Evolutionary conservation across 2,113 vertebrate genomes (phyloP).

Genomic region (Dendropsophus ebraccatus): DNA sequence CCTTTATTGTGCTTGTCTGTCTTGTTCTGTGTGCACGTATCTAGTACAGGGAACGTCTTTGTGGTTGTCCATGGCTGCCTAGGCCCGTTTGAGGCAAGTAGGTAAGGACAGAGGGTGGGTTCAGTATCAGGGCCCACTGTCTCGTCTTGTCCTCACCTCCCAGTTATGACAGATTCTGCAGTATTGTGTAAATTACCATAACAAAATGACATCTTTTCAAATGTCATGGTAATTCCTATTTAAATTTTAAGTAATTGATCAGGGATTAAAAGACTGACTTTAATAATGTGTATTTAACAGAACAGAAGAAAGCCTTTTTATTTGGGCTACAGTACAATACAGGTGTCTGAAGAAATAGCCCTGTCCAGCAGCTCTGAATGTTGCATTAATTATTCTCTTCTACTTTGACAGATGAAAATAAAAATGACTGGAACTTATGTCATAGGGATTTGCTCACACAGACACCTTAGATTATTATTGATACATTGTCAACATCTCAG

Average conservation of each 20-base stretch:
- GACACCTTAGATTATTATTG: slow-evolving; percentile 22
- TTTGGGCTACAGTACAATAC: background rate
- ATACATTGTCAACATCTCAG: slow-evolving; percentile 42
- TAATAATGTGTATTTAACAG: background rate
- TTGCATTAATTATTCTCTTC: slow-evolving; percentile 36
- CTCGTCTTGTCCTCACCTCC: no score
- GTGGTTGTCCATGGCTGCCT: no score
- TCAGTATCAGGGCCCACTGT: no score
- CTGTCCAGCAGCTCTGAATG: background rate
- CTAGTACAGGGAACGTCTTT: no score
- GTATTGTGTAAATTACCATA: no score
- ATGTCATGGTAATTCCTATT: background rate
- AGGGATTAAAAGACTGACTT: background rate
- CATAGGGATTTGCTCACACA: slow-evolving; percentile 31
- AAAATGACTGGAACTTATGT: slow-evolving; percentile 20
- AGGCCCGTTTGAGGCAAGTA: no score
- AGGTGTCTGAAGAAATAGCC: background rate
- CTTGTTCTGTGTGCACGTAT: no score
- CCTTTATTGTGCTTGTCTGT: no score
- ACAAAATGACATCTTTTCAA: background rate
- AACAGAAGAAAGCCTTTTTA: background rate
- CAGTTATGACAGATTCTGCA: no score
- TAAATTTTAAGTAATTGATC: background rate
- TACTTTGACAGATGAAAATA: slow-evolving; percentile 27
- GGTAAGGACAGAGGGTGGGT: no score